A percentile compares a stretch with the other conserved stretches of the same genome.
These are phyloP conservation scores for Euclidia mi DNA, from an alignment of 2,888 invertebrate genomes.

Conservation along the genomic window DNA sequence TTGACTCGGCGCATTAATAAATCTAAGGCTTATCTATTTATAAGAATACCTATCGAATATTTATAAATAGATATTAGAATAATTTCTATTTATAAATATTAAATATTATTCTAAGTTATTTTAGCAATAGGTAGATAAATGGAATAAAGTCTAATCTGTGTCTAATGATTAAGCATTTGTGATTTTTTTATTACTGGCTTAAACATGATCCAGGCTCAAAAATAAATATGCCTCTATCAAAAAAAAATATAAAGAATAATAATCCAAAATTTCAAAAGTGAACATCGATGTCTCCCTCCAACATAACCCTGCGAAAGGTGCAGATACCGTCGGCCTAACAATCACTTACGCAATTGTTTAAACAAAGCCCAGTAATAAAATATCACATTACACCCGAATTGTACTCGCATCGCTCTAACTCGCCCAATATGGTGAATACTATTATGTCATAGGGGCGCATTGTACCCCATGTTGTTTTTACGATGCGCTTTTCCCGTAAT, in stretches of 20 bases:
- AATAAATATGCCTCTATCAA: too few species aligned
- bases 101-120: too few species aligned
- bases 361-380: slow-evolving; percentile 86
- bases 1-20: too few species aligned
- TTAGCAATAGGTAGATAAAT: too few species aligned
- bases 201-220: too few species aligned
- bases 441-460: slow-evolving; percentile 55
- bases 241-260: background rate
- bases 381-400: slow-evolving; percentile 82
- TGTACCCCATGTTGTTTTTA: slow-evolving; percentile 49
- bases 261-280: slow-evolving; percentile 14
- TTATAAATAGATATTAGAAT: too few species aligned
- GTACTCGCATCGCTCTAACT: slow-evolving; percentile 77
- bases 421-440: slow-evolving; percentile 70
- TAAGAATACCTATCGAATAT: too few species aligned
- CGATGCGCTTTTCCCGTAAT: slow-evolving; percentile 58
- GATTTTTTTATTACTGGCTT: too few species aligned
- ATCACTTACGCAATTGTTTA: slow-evolving; percentile 90
- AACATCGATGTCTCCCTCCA: slow-evolving; percentile 44
- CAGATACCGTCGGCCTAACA: slow-evolving; percentile 74
- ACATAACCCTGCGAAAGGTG: slow-evolving; percentile 72
- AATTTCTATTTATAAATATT: too few species aligned
- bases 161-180: too few species aligned
- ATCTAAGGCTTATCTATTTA: too few species aligned
- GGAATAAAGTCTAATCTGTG: too few species aligned